Conservation (phyloP, 2,888 invertebrate species). For the Phaedon cochleariae region DNA sequence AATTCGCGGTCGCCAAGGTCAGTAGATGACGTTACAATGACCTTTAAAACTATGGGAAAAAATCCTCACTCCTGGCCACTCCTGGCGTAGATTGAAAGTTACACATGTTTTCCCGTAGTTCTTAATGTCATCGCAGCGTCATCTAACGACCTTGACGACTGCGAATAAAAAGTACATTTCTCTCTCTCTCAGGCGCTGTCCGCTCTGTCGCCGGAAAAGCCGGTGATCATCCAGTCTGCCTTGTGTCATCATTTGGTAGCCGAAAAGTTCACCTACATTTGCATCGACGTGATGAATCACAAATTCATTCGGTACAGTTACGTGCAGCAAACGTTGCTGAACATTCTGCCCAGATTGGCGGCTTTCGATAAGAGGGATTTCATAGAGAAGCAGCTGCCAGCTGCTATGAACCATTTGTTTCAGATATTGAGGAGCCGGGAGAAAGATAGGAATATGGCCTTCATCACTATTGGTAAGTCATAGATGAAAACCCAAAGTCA, state of each 20-base stretch:
- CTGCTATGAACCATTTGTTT: conserved; percentile 81
- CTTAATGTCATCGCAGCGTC: no score
- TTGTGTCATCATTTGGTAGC: conserved; percentile 84
- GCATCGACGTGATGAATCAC: conserved; percentile 81
- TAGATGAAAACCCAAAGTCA: no score
- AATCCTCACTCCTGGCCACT: no score
- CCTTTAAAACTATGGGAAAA: no score
- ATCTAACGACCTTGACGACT: no score
- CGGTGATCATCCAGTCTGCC: conserved; percentile 82
- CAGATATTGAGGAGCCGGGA: conserved; percentile 81
- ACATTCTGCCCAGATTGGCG: conserved; percentile 88
- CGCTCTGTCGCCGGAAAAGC: conserved; percentile 66
- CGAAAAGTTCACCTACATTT: conserved; percentile 84
- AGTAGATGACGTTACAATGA: no score
- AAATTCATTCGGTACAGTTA: conserved; percentile 77
- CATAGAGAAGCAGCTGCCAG: conserved; percentile 75
- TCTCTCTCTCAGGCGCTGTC: no score
- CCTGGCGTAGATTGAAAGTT: no score
- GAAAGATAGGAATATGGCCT: conserved; percentile 86
- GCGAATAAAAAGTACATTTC: no score
- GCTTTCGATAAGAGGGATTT: conserved; percentile 91
- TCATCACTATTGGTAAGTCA: conserved; percentile 80
- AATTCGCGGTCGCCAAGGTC: no score
- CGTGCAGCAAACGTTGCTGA: conserved; percentile 87
- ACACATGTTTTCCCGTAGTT: no score